A percentile compares a stretch with the other conserved stretches of the same genome.
phyloP scores from a whole-genome alignment of 2,888 invertebrate genomes.

The Electrophaes corylata region DNA sequence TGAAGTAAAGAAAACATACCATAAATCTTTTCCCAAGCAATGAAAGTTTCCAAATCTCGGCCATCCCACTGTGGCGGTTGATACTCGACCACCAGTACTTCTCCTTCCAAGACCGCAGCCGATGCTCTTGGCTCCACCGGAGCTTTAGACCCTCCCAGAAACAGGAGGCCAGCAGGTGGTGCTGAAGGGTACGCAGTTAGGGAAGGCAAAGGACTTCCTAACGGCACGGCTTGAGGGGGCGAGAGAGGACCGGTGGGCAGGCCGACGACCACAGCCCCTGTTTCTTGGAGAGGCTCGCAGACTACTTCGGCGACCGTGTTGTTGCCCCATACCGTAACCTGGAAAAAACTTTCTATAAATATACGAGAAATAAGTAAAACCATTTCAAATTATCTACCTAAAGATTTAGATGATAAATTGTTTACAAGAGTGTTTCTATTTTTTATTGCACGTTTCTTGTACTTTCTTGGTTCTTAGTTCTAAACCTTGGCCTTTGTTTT shows the following conservation, averaged over 20 bases:
- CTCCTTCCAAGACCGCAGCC: constrained; percentile 84
- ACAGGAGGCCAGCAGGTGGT: constrained; percentile 76
- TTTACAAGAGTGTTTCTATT: too few species aligned
- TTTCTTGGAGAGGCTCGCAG: constrained; percentile 73
- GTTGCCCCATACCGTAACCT: constrained; percentile 74
- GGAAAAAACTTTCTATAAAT: constrained; percentile 36
- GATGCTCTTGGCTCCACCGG: constrained; percentile 85
- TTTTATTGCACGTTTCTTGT: background rate
- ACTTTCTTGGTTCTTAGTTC: background rate
- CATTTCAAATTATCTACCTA: too few species aligned
- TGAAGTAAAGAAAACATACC: constrained; percentile 49
- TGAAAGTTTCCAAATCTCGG: constrained; percentile 75
- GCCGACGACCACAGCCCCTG: constrained; percentile 70
- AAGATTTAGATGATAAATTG: too few species aligned
- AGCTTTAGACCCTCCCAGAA: constrained; percentile 86
- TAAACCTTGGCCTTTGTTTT: background rate
- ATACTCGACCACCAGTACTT: constrained; percentile 86
- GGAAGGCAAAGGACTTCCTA: constrained; percentile 64
- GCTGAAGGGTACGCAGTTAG: constrained; percentile 50
- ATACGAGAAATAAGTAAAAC: background rate
- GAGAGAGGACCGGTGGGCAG: constrained; percentile 70
- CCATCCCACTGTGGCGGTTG: constrained; percentile 83
- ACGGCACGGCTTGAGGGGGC: constrained; percentile 61
- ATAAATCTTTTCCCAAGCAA: constrained; percentile 80
- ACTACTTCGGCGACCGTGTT: constrained; percentile 76